These are phyloP conservation scores for Lucilia sericata DNA, from an alignment of 1,140 invertebrate genomes.

Conservation along the genomic window DNA sequence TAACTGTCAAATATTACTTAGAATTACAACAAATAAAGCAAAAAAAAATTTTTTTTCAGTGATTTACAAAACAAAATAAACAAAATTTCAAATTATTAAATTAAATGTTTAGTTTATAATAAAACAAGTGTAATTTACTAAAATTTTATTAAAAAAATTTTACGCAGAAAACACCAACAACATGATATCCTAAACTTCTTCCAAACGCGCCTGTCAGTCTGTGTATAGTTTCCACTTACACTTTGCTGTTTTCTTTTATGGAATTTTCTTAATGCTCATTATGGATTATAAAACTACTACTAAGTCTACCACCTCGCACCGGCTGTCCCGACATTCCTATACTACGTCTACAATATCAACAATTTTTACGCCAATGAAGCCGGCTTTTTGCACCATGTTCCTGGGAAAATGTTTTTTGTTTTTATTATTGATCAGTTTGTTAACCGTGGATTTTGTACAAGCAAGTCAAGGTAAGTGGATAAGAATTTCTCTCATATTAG, in stretches of 20 bases:
- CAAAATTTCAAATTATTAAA: background rate
- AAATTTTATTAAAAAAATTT: background rate
- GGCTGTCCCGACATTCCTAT: background rate
- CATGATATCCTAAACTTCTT: background rate
- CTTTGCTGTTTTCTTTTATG: background rate
- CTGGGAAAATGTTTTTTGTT: background rate
- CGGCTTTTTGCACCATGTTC: background rate
- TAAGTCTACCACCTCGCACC: background rate
- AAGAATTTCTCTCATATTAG: too few species aligned
- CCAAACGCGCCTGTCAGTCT: background rate
- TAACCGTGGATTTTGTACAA: background rate
- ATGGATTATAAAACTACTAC: conserved; percentile 2
- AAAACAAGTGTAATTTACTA: background rate
- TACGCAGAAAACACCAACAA: background rate
- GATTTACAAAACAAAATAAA: background rate
- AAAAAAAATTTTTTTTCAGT: background rate
- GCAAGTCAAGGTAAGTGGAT: conserved; percentile 10
- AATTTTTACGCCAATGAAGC: background rate
- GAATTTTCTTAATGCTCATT: background rate
- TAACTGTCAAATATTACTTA: background rate
- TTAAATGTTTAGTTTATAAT: background rate
- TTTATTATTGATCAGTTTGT: background rate
- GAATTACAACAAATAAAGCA: background rate
- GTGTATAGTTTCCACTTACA: background rate
- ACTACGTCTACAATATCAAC: background rate